Evolutionary conservation across 1,140 invertebrate species (phyloP), one percentile per base, ranked within the genome.

Genomic region (Panagrolaimus sp.): DNA sequence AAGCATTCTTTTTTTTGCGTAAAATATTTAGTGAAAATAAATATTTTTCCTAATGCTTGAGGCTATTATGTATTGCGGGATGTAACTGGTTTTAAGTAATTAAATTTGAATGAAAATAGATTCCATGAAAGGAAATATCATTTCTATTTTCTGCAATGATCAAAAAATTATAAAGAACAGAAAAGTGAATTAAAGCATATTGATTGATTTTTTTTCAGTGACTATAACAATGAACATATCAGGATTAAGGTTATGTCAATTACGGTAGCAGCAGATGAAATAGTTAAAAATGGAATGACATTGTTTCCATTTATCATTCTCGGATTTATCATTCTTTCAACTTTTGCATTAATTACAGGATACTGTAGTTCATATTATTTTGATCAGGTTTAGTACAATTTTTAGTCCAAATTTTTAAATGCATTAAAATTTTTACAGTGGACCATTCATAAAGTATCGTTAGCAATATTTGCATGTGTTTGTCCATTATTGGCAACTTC

Each of bases 401-500:
- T 46, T 66, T 13, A 38, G 44, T 13, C n/a, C 14, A 20, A 25
- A 25, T 70, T 20, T 31, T 8, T 31, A 74, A 20, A 20, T n/a
- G n/a, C 31, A 48, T 67, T 44, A 20, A 65, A 44, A 23, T 31
- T 69, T 42, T 63, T 74, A 62, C 66, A 77, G 65, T 78, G 72
- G 71, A 66, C 76, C 7, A 44, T 42, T n/a, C 70, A 78, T 42
- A 78, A 78, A 53, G 48, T 78, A 13, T 65, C 47, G 23, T 66
- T 76, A 43, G 77, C 77, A 11, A 16, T 79, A 23, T 44, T 70
- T 9, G 77, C 64, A 16, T 80, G 77, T 66, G 67, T 78, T 42
- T 79, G 77, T 63, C 77, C 77, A 16, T 64, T 79, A 42, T 69
- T 79, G 16, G 77, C 77, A 14, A 74, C 71, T 44, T 72, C 77